Conservation (phyloP, 2,888 invertebrate species). For the Metalampra italica region DNA sequence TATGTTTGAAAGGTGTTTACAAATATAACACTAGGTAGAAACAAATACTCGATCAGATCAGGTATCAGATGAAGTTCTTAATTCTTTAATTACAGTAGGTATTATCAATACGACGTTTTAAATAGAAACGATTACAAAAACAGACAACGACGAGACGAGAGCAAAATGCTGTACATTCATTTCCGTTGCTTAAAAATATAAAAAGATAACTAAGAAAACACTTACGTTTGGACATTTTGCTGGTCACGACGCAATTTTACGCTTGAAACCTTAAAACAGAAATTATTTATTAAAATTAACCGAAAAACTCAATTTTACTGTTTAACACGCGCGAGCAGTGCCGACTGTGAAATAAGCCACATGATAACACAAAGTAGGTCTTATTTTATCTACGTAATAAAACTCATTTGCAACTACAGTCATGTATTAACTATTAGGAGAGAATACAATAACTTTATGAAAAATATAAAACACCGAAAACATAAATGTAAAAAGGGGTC, state of each 20-base stretch:
- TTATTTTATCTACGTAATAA: constrained; percentile 1
- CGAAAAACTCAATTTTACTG: background rate
- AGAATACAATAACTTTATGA: background rate
- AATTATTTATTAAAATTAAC: constrained; percentile 5
- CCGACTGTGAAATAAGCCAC: constrained; percentile 1
- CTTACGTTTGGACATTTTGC: constrained; percentile 41
- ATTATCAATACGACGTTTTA: too few relatives aligned
- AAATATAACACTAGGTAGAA: too few relatives aligned
- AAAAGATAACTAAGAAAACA: constrained; percentile 6
- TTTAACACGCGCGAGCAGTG: background rate
- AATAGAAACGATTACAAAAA: too few relatives aligned
- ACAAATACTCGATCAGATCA: too few relatives aligned
- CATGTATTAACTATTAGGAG: background rate
- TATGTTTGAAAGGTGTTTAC: too few relatives aligned
- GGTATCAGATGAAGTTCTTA: too few relatives aligned
- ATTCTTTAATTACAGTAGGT: too few relatives aligned
- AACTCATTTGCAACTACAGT: background rate
- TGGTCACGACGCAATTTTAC: constrained; percentile 18
- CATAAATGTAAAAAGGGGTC: too few relatives aligned
- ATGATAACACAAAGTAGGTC: constrained; percentile 9
- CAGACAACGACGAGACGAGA: too few relatives aligned
- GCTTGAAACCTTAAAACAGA: constrained; percentile 29
- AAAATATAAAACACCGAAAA: background rate
- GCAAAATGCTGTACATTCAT: too few relatives aligned
- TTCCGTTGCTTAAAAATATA: too few relatives aligned